Evolutionary conservation across 2,888 invertebrate species (phyloP), one percentile per base, ranked within the genome.

Genomic region (Rhogogaster chlorosoma): DNA sequence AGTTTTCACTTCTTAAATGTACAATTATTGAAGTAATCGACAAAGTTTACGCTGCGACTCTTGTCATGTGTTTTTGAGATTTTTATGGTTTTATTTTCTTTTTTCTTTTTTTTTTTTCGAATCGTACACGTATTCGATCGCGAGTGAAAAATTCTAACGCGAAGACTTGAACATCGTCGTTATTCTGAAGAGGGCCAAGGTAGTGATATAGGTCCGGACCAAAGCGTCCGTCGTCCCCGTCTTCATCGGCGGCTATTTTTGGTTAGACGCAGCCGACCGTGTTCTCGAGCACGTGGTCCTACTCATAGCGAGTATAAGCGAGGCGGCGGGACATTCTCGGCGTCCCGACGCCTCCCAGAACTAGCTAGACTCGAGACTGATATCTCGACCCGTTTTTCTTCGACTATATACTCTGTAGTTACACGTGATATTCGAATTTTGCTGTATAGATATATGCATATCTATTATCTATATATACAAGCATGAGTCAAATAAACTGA

Each of bases 181-280:
- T n/a, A n/a, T 80, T 26, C 15, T 38, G 38, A 80, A 80, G 80
- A 80, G 80, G 80, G 80, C 80, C 80, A 80, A 80, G 80, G 80
- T 80, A 80, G 80, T 80, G 80, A 80, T 80, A 80, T 80, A 80
- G 80, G 80, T 80, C 80, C 80, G 80, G 80, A 80, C 80, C 38
- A 61, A 80, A 61, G 22, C 61, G 80, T 80, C 22, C 57, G 53
- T 42, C 61, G 38, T 61, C 80, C 80, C 80, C 80, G 80, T 61
- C 80, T 61, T 80, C 61, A 15, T 38, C 80, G 22, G 15, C 61
- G 80, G 57, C 80, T 80, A 80, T 80, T 80, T 80, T 80, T 80
- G 80, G 80, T 80, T 80, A 32, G 80, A 80, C 80, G 57, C 61
- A 57, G 29, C 61, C 80, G 80, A 80, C 80, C 80, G 80, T 61